Percentiles rank a stretch among this genome's conserved stretches.
Conservation (phyloP, 2,888 invertebrate species). For the Aphidius colemani region DNA sequence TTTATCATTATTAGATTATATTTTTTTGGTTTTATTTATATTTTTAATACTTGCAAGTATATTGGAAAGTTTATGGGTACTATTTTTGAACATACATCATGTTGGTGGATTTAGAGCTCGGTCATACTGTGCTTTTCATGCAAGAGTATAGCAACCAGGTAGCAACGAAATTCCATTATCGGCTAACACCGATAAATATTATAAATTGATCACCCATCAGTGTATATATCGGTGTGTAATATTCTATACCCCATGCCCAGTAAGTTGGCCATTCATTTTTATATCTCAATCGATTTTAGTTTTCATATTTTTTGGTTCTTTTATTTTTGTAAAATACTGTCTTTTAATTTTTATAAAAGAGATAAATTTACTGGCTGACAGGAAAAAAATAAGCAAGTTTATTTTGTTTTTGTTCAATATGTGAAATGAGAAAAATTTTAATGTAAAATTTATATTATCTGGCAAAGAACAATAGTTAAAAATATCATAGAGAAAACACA, state of each 20-base stretch:
- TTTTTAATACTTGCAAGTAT: not conserved
- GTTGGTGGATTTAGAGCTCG: slow-evolving; percentile 31
- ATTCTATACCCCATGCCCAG: slow-evolving; percentile 21
- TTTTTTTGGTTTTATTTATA: not conserved
- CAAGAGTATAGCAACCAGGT: slow-evolving; percentile 15
- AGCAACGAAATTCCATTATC: slow-evolving; percentile 55
- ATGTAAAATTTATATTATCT: too few species aligned
- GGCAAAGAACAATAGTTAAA: too few species aligned
- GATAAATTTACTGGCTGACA: slow-evolving; percentile 23
- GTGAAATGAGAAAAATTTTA: too few species aligned
- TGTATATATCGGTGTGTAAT: slow-evolving; percentile 12
- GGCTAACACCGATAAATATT: slow-evolving; percentile 56
- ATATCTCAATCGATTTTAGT: slow-evolving; percentile 22
- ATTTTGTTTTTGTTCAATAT: slow-evolving; percentile 9
- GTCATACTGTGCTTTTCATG: slow-evolving; percentile 20
- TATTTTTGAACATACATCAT: slow-evolving; percentile 29
- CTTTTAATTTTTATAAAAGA: slow-evolving; percentile 17
- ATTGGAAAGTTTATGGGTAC: slow-evolving; percentile 10
- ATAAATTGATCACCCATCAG: slow-evolving; percentile 49
- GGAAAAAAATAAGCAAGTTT: not conserved
- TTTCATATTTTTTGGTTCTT: slow-evolving; percentile 28
- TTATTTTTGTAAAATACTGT: slow-evolving; percentile 17
- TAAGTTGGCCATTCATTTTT: slow-evolving; percentile 18
- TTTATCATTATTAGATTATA: not conserved
- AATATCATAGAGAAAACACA: too few species aligned